phyloP scores from a whole-genome alignment of 1,140 invertebrate genomes.

The Tetraneura akinire region DNA sequence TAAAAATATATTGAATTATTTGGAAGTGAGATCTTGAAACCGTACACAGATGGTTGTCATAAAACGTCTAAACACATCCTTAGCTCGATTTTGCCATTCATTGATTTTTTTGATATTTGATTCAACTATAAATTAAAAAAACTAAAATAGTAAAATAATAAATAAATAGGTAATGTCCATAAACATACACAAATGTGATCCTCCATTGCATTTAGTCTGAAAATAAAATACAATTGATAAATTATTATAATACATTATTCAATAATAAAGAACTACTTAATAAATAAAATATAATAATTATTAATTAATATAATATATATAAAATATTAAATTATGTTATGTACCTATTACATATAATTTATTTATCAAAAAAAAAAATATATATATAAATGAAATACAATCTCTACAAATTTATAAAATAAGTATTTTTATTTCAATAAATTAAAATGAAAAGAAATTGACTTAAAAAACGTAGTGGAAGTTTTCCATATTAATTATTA shows the following conservation, averaged over 20 bases:
- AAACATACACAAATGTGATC: constrained; percentile 32
- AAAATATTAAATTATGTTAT: too few species aligned
- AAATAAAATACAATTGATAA: constrained; percentile 18
- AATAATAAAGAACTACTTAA: too few species aligned
- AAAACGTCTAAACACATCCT: constrained; percentile 48
- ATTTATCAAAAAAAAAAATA: too few species aligned
- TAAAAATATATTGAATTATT: not conserved
- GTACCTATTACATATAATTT: too few species aligned
- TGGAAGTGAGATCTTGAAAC: constrained; percentile 55
- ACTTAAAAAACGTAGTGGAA: too few species aligned
- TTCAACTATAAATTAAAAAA: constrained; percentile 29
- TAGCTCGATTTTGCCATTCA: constrained; percentile 52
- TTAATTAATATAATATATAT: too few species aligned
- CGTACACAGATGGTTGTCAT: constrained; percentile 49
- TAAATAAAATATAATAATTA: too few species aligned
- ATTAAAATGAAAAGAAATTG: too few species aligned
- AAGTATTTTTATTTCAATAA: too few species aligned
- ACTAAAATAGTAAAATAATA: not conserved
- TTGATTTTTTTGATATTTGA: constrained; percentile 44
- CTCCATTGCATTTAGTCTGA: constrained; percentile 45
- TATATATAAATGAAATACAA: too few species aligned
- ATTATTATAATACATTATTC: not conserved
- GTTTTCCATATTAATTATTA: too few species aligned
- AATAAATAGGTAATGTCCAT: not conserved
- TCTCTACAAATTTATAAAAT: too few species aligned